Base-by-base conservation (phyloP, 2,888 invertebrate genomes). In the Pristionchus exspectatus region DNA sequence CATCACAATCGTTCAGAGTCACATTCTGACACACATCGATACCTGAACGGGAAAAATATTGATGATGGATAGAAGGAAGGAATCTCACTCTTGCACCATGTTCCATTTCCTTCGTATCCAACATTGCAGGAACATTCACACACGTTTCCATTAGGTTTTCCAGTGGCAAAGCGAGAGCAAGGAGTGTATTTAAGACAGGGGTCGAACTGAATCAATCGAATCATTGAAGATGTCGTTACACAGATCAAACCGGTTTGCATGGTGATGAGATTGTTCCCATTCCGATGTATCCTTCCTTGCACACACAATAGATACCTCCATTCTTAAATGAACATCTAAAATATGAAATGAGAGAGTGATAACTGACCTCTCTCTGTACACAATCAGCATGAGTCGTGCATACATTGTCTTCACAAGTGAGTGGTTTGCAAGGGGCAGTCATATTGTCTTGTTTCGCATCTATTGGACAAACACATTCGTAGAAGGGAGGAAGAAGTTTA, bases 21-120 rank as follows among this genome's bases (percentile, higher is more conserved):
- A 56, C 30, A 21, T 84, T 84, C 59, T 27, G 16, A 44, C 88
- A 88, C 2, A 50, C 50, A 18, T 88, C 56, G 54, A 88, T 74
- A 56, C 21, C 88, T 88, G 12, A 69, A 72, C 5, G 50, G 3
- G 44, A 24, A 54, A 24, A 1, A 21, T 38, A 12, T 38, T 18
- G 16, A 24, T n/a, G 14, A n/a, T 2, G 74, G 38, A 38, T 38
- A 18, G 50, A 2, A 54, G 2, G 50, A 14, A 83, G 38, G 38
- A 5, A 38, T 38, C 88, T 84, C 50, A 89, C 84, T 38, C 27
- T 84, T 89, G 72, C 89, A 89, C 89, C 89, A 89, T 2, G 89
- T 89, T 44, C 89, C 89, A 27, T 89, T 84, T 16, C 84, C 89
- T 30, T 54, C 27, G 44, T 89, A 89, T n/a, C 89, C 89, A 2